Evolutionary conservation across 2,113 vertebrate species (phyloP).

Genomic region (Myodes glareolus): DNA sequence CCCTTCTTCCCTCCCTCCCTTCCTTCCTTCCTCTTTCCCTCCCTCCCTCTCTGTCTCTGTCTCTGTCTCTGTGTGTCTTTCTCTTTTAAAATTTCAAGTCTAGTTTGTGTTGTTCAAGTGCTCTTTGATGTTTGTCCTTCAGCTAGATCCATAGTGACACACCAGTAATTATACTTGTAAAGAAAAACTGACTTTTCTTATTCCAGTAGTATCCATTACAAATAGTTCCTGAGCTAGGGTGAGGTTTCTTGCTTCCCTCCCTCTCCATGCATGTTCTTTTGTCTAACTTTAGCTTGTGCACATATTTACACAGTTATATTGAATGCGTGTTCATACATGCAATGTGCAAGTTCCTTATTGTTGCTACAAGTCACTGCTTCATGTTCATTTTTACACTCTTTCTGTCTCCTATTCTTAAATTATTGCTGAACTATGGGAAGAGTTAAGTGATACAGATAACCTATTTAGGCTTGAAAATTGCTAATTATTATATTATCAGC

Average conservation of each 20-base stretch:
- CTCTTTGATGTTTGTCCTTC: too few species aligned
- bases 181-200: neutral
- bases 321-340: neutral
- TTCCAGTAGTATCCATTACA: neutral
- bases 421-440: accelerated
- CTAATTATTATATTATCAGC: neutral
- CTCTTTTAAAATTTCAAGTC: neutral
- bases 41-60: too few species aligned
- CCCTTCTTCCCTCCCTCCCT: too few species aligned
- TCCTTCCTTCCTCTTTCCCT: too few species aligned
- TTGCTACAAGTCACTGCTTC: neutral
- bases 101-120: neutral
- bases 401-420: neutral
- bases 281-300: neutral
- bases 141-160: too few species aligned
- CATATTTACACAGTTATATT: too few species aligned
- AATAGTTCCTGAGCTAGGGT: too few species aligned
- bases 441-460: neutral
- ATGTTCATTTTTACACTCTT: neutral
- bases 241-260: too few species aligned
- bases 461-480: neutral
- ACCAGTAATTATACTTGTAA: neutral
- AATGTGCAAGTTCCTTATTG: neutral
- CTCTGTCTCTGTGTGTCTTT: too few species aligned
- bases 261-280: neutral